These are phyloP conservation scores for Bufo bufo DNA, from an alignment of 2,113 vertebrate species.

Conservation along the genomic window DNA sequence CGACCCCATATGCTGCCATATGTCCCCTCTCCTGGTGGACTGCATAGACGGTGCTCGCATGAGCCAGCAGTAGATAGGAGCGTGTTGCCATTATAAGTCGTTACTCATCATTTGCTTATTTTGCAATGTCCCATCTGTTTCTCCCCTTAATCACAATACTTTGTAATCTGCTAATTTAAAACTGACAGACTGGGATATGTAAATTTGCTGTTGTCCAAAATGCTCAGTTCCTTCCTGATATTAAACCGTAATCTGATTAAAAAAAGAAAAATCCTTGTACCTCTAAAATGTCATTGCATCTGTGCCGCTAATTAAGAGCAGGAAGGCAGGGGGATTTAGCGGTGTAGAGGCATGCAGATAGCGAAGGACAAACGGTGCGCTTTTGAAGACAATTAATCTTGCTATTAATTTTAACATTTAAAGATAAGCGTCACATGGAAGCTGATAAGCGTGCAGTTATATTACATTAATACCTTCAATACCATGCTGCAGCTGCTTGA, in stretches of 20 bases:
- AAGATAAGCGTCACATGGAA: conserved; percentile 21
- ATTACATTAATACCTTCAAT: conserved; percentile 1
- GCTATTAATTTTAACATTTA: conserved; percentile 18
- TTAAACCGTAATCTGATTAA: conserved; percentile 11
- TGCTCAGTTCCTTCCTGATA: conserved; percentile 9
- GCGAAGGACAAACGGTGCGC: neutral
- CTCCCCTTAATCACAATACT: neutral
- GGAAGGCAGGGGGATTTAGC: neutral
- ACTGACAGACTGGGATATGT: conserved; percentile 11
- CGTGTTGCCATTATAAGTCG: neutral
- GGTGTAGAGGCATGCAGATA: neutral
- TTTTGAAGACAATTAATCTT: neutral
- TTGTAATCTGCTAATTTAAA: conserved; percentile 15
- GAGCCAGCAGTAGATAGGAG: neutral
- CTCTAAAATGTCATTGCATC: conserved; percentile 7
- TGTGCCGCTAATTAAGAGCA: neutral
- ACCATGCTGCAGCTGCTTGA: neutral
- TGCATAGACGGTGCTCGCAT: neutral
- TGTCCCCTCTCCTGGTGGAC: neutral
- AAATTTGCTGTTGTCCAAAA: neutral
- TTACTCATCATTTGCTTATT: conserved; percentile 19
- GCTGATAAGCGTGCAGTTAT: neutral
- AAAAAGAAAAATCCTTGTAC: neutral
- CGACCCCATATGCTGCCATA: too few species aligned
- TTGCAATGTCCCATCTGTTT: conserved; percentile 27